Evolutionary conservation across 1,140 invertebrate genomes (phyloP).

Genomic region (Drosophila melanogaster): DNA sequence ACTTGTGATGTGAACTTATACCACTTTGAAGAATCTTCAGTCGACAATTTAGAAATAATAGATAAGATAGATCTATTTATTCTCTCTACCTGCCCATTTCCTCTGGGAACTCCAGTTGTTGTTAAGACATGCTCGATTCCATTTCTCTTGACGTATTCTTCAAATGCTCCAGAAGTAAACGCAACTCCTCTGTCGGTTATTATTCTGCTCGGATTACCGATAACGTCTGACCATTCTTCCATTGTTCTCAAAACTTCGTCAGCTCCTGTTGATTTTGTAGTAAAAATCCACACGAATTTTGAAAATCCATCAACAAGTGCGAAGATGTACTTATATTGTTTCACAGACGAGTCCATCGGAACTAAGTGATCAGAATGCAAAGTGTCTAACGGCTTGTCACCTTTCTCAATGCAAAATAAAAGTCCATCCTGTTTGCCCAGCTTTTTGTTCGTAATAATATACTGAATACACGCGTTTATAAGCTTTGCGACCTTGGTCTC

Average conservation of each 20-base stretch:
- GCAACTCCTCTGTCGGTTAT: not conserved
- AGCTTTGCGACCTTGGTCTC: no score
- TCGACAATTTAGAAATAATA: not conserved
- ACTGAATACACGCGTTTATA: no score
- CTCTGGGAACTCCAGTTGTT: not conserved
- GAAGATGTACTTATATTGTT: not conserved
- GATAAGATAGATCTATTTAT: not conserved
- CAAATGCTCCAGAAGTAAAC: not conserved
- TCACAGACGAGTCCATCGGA: no score
- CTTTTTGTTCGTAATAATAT: no score
- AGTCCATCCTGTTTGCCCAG: no score
- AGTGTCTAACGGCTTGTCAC: no score
- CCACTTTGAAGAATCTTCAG: not conserved
- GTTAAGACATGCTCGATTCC: not conserved
- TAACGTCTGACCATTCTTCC: not conserved
- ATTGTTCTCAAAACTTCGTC: not conserved
- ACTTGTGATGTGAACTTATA: no score
- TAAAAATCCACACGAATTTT: not conserved
- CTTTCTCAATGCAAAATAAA: no score
- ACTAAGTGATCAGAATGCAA: no score
- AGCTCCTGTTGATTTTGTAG: not conserved
- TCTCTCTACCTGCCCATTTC: not conserved
- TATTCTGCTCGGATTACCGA: not conserved
- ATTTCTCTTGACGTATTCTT: not conserved
- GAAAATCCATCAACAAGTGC: conserved; percentile 2